Evolutionary conservation across 2,888 invertebrate genomes (phyloP), one percentile per base, ranked within the genome.

Genomic region (Cyclophora albipunctata): DNA sequence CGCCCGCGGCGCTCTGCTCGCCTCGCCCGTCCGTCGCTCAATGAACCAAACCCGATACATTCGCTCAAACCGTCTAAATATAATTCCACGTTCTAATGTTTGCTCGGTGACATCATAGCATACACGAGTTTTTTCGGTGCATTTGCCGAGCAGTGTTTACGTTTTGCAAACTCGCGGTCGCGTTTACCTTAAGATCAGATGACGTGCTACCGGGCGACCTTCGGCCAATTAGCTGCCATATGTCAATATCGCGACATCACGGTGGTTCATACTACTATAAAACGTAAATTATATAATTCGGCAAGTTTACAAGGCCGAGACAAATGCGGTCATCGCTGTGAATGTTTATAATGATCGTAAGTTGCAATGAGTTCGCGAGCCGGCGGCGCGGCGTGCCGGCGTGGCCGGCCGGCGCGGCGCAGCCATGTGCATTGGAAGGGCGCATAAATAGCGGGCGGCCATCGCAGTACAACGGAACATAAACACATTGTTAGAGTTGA

Each of bases 11-110:
- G 82, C 75, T 76, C 84, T 81, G 79, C 88, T 85, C 86, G 84
- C 83, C 66, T 78, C 73, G 87, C 85, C 71, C 79, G 81, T 78
- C 77, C 82, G 85, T 84, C 87, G 85, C 83, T 87, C 87, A 86
- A 87, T 87, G 88, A 81, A 84, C 78, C 79, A 73, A 69, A 66
- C 67, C 69, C 73, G 69, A 75, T 75, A 76, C 76, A 76, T 77
- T 77, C 79, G 37, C 78, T 69, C 72, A 73, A 72, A 79, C 77
- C 73, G 73, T 80, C 86, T 88, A 87, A 83, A 74, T 86, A 78
- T 84, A 84, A 73, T 78, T 84, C 69, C 74, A 82, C 79, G 78
- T 64, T 78, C 75, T 76, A 73, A 78, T 81, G 81, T 84, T 83
- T 83, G 84, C 78, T 70, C 75, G 78, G 77, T 88, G 88, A 88